These are phyloP conservation scores for Petrocephalus zakoni DNA, from an alignment of 2,113 vertebrate species.

Conservation along the genomic window DNA sequence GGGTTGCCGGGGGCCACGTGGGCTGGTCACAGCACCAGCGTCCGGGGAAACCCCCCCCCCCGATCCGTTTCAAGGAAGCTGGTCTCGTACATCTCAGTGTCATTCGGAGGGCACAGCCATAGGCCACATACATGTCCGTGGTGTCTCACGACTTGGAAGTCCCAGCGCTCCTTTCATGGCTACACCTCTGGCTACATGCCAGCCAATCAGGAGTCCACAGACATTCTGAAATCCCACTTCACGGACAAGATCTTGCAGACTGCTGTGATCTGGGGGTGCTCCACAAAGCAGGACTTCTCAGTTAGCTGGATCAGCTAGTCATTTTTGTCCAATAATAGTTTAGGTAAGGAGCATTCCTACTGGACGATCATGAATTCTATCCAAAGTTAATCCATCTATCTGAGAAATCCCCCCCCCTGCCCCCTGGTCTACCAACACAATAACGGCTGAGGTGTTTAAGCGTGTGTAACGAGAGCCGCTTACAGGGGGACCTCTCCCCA, in stretches of 20 bases:
- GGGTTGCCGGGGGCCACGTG: neutral
- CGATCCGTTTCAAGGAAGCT: neutral
- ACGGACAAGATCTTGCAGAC: neutral
- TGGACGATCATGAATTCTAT: neutral
- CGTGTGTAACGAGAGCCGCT: constrained; percentile 29
- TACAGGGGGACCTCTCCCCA: constrained; percentile 1
- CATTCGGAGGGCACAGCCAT: neutral
- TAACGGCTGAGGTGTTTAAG: neutral
- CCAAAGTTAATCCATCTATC: neutral
- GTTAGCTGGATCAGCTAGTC: neutral
- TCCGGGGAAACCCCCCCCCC: neutral
- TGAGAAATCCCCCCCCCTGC: neutral
- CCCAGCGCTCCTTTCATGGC: neutral
- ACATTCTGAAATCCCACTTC: neutral
- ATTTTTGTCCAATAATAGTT: neutral
- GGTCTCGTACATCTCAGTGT: neutral
- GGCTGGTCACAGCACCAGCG: neutral
- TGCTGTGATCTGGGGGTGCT: neutral
- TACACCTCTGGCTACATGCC: neutral
- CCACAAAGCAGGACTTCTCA: neutral
- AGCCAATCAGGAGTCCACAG: neutral
- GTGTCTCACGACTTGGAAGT: neutral
- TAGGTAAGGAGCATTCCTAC: neutral
- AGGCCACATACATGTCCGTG: neutral
- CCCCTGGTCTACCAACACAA: no score